phyloP scores from a whole-genome alignment of 2,113 vertebrate species.

The Lynx canadensis region DNA sequence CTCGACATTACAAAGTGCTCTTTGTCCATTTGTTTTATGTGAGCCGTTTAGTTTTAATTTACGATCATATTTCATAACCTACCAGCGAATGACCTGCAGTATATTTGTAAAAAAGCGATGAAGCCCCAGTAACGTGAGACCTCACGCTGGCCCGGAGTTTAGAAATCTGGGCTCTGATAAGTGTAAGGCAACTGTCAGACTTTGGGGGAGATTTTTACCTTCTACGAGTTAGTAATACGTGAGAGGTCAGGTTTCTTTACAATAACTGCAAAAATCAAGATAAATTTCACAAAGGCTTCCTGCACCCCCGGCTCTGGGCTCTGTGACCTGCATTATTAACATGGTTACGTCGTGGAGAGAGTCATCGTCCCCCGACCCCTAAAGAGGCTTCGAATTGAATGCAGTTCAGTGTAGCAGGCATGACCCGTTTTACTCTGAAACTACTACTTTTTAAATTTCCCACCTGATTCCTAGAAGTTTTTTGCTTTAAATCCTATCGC shows the following conservation, averaged over 20 bases:
- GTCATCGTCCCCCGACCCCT: neutral
- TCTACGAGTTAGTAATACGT: neutral
- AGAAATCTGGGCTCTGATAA: constrained; percentile 62
- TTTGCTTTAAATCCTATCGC: neutral
- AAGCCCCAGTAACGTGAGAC: constrained; percentile 62
- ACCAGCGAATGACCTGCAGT: constrained; percentile 56
- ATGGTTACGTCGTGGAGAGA: neutral
- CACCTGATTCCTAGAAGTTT: neutral
- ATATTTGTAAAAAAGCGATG: constrained; percentile 57
- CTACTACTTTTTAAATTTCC: neutral
- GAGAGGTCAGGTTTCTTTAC: constrained; percentile 18
- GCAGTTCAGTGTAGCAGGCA: neutral
- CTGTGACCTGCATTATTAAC: neutral
- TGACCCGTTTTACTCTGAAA: neutral
- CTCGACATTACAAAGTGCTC: constrained; percentile 58
- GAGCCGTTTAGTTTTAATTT: constrained; percentile 70
- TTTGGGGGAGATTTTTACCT: constrained; percentile 57
- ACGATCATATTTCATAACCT: constrained; percentile 74
- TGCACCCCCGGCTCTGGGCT: neutral
- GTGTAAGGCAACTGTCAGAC: constrained; percentile 3
- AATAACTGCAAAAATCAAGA: neutral
- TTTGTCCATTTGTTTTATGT: constrained; percentile 69
- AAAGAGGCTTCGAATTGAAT: neutral
- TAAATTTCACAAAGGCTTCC: neutral
- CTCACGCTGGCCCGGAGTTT: constrained; percentile 56